Evolutionary conservation across 2,113 vertebrate species (phyloP), one percentile per base, ranked within the genome.

Genomic region (Poecile atricapillus): DNA sequence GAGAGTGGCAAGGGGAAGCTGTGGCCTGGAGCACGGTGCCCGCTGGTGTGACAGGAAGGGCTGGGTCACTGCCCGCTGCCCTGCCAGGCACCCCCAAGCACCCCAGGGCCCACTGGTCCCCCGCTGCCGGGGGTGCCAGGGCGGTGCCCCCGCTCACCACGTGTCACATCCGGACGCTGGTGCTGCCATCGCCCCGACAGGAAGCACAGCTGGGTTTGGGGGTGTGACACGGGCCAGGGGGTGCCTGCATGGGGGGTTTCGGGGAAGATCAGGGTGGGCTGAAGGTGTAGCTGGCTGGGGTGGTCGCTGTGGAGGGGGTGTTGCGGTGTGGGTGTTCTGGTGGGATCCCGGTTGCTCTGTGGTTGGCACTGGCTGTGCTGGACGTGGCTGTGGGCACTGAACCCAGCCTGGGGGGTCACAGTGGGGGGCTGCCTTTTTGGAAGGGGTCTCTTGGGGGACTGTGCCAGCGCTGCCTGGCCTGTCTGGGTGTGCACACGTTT

Each of bases 1-100:
- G 97, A 98, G 97, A 98, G 95, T 62, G 24, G 89, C 55, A 59
- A 98, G 96, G 95, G 97, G 98, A 98, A 98, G 97, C 97, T 98
- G 98, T 4, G 98, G 98, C 59, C 33, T 15, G 96, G 95, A 96
- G 97, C 93, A 35, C 21, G 93, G 95, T 97, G 97, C 97, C 97
- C 93, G 55, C 93, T 80, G 78, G 97, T 97, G 73, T 97, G 97
- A 95, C 98, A 97, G 98, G 98, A 98, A 98, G 97, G 94, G 94
- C 71, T 88, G 49, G 93, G 94, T 49, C 10, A 0, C 62, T 83
- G 87, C 90, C 94, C 50, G 6, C 47, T 43, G 23, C 77, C 91
- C 82, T 6, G 20, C 77, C 41, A 37, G 56, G 76, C 80, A 71
- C 47, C 87, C 56, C 31, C 16, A 8, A 39, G n/a, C 81, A 39